Base-by-base conservation (phyloP, 2,888 invertebrate species). In the Harmothoe impar region DNA sequence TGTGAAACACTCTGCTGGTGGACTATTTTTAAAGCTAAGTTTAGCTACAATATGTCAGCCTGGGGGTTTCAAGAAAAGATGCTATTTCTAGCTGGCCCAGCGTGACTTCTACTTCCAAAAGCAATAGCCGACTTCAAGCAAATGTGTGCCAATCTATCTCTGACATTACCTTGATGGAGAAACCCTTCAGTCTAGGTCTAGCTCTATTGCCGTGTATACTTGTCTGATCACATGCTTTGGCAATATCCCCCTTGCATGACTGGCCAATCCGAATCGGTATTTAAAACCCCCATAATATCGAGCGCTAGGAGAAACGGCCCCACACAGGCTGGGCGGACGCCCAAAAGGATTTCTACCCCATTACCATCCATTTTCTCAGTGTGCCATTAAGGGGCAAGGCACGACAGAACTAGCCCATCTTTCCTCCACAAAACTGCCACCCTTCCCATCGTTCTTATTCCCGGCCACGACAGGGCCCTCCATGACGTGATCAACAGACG, bases 401-500 rank as follows among this genome's bases (percentile, higher is more conserved):
- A 72, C 72, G 72, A 72, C 72, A 72, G 72, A 72, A n/a, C 12
- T 29, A 29, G 29, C 29, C 81, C 81, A 81, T 81, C 43, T 23
- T 81, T n/a, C 35, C 43, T 35, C 43, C 20, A 33, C 17, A 81
- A 35, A 35, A 77, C 77, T 77, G 7, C 43, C 17, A 17, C 35
- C 3, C 43, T 15, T 10, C 23, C 12, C 43, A 17, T 31, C 77
- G 15, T 77, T 77, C 31, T 43, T 81, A 81, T 43, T 43, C 81
- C 35, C 35, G 5, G 20, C 43, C 33, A 35, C 43, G 23, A 17
- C 20, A 33, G 15, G n/a, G 0, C 12, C 81, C 35, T 33, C 81
- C 43, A 43, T 81, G 81, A 81, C 81, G 81, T 81, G 81, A 81
- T 81, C 43, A 43, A 20, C 25, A 43, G 81, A 81, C 35, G 35